phyloP scores from a whole-genome alignment of 2,797 vertebrate species.

The Falco novaeseelandiae region DNA sequence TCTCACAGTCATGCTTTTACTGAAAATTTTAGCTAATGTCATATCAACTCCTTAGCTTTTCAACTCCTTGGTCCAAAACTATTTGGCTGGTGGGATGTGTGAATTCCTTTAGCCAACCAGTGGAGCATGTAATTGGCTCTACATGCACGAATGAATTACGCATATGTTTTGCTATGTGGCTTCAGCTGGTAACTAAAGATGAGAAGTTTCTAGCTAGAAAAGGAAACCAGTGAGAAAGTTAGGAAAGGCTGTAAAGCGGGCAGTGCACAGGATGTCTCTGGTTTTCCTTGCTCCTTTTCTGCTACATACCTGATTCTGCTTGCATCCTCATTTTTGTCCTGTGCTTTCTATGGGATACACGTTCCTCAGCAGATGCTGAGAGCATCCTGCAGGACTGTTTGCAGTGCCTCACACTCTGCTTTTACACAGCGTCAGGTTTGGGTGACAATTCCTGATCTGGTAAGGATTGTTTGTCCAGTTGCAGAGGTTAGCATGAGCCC shows the following conservation, averaged over 20 bases:
- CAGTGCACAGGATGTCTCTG: not conserved
- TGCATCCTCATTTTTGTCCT: not conserved
- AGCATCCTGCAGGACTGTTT: not conserved
- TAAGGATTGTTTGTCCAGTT: not conserved
- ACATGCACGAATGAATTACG: conserved; percentile 63
- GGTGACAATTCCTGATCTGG: not conserved
- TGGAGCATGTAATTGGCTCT: conserved; percentile 70
- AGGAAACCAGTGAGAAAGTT: conserved; percentile 35
- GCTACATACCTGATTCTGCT: not conserved
- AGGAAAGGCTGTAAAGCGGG: not conserved
- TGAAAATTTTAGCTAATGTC: conserved; percentile 35
- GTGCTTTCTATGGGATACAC: not conserved
- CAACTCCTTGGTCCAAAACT: conserved; percentile 50
- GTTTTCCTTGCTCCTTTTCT: not conserved
- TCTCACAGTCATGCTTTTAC: conserved; percentile 46
- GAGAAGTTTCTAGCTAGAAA: conserved; percentile 54
- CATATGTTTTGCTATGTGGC: conserved; percentile 65
- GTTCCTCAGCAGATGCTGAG: not conserved
- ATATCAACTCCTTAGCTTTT: conserved; percentile 19
- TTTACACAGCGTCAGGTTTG: not conserved
- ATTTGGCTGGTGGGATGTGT: conserved; percentile 65
- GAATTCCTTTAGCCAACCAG: conserved; percentile 64
- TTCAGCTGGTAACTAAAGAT: conserved; percentile 65
- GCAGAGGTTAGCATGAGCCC: not conserved
- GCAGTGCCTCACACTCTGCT: not conserved